Conservation (phyloP, 2,888 invertebrate genomes). For the Eulithis testata region DNA sequence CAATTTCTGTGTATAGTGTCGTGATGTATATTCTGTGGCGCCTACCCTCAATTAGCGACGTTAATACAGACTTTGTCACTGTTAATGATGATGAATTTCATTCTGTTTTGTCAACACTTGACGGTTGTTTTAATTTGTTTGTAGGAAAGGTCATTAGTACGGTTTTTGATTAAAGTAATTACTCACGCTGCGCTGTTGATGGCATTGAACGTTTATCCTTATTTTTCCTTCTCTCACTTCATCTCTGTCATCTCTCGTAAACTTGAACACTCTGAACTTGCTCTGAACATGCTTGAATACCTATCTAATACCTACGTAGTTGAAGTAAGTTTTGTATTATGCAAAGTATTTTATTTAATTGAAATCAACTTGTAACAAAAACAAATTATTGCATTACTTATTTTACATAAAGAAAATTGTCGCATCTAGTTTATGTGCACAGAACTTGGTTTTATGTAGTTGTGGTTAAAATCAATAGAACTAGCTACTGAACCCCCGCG, state of each 20-base stretch:
- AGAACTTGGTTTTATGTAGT: background rate
- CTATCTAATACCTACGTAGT: too few species aligned
- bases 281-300: too few species aligned
- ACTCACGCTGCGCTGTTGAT: background rate
- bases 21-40: slow-evolving; percentile 9
- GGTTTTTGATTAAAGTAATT: background rate
- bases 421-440: background rate
- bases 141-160: slow-evolving; percentile 6
- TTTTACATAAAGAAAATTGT: background rate
- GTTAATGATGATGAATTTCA: slow-evolving; percentile 41
- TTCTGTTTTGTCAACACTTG: slow-evolving; percentile 15
- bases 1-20: slow-evolving; percentile 20
- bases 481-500: background rate
- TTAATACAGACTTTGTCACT: slow-evolving; percentile 36
- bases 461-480: slow-evolving; percentile 10
- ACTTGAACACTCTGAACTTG: too few species aligned
- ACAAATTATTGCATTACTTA: too few species aligned
- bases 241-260: background rate
- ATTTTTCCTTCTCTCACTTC: background rate
- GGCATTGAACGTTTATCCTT: background rate
- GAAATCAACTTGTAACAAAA: too few species aligned
- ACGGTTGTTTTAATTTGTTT: slow-evolving; percentile 22
- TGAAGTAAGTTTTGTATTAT: too few species aligned
- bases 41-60: slow-evolving; percentile 26
- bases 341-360: too few species aligned